Evolutionary conservation across 35 echinoderm and acorn worm genomes (phyloP).

Genomic region (Ophioderma brevispina): DNA sequence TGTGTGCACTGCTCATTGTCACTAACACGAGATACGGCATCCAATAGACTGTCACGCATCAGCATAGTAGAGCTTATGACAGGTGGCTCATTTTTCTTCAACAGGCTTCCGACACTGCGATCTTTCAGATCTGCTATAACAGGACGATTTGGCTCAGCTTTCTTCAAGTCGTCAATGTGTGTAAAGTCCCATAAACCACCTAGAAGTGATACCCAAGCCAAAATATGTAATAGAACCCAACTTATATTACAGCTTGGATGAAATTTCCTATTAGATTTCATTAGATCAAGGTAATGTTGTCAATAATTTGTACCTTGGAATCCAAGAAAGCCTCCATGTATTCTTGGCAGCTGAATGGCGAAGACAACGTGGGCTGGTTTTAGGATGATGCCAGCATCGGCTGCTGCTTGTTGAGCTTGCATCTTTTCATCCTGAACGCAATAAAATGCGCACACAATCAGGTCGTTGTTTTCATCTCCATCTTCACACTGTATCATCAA

Average conservation of each 20-base stretch:
- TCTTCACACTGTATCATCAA: neutral
- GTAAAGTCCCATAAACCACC: neutral
- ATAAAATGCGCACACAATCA: neutral
- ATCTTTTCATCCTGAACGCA: neutral
- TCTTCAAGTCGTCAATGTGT: neutral
- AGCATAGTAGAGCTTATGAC: neutral
- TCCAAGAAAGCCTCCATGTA: neutral
- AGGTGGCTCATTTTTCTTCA: neutral
- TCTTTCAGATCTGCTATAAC: neutral
- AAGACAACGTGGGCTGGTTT: neutral
- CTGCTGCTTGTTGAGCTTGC: neutral
- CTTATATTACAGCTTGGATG: no score
- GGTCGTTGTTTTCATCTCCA: neutral
- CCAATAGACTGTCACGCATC: neutral
- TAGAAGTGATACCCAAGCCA: neutral
- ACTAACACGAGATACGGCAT: neutral
- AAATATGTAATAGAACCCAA: no score
- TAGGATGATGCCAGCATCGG: neutral
- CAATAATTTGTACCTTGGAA: neutral
- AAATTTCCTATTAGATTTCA: no score
- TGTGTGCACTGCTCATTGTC: neutral
- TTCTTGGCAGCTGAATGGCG: neutral
- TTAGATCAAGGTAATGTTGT: no score
- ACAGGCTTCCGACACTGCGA: neutral
- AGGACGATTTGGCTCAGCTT: neutral